Evolutionary conservation across 2,888 invertebrate species (phyloP), one percentile per base, ranked within the genome.

Genomic region (Strigamia maritima): DNA sequence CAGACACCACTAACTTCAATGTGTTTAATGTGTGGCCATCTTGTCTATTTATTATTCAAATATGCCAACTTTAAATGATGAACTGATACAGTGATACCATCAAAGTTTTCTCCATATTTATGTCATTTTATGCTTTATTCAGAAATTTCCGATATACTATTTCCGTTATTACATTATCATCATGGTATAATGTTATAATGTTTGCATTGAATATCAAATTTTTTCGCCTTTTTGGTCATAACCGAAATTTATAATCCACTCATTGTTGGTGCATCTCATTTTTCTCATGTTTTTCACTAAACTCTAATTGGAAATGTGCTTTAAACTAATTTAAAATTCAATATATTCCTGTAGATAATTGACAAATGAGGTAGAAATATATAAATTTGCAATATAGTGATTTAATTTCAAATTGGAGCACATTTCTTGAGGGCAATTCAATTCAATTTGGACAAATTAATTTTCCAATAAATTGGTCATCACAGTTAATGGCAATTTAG

Each of bases 401-500:
- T 70, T 70, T 28, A 70, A 70, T 70, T 70, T 28, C 26, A 70
- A 70, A 28, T n/a, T 54, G 28, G 12, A 70, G 26, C 12, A 26
- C 70, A 70, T 70, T 28, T 12, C 70, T 26, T 26, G 28, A 4
- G 28, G 70, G 70, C 70, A 70, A 70, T 70, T 70, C 70, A 70
- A 28, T 70, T 70, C 70, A 26, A 70, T 70, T 70, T 28, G 70
- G 24, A 70, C 70, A 70, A 70, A 70, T 70, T 70, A 70, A 70
- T 70, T 28, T 70, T 24, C 28, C 70, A 70, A 70, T 70, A 70
- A 70, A 70, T 70, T 70, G 70, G 70, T 70, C 70, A 70, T 70
- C 70, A 70, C n/a, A 12, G 70, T 28, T 70, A 70, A 70, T 70
- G 70, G 70, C 70, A 70, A 70, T 70, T 70, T 70, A n/a, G 70